Evolutionary conservation across 2,888 invertebrate species (phyloP).

Genomic region (Cetonia aurata): DNA sequence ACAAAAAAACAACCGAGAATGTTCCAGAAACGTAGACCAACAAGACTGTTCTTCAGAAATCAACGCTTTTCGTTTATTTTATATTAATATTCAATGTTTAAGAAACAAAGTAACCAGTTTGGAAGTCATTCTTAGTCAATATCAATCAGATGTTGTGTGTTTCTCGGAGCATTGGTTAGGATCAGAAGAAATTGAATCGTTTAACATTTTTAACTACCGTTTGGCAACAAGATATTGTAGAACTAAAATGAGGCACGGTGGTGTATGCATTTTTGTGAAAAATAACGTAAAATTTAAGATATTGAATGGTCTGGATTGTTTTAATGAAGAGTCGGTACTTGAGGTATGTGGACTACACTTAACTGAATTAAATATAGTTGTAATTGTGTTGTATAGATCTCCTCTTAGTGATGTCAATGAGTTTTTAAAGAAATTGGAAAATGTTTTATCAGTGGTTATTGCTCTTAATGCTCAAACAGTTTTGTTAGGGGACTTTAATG

Average conservation of each 20-base stretch:
- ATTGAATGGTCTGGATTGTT: not conserved
- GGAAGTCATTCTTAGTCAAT: not conserved
- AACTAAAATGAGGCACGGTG: not conserved
- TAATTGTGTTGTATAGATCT: conserved; percentile 10
- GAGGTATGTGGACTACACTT: conserved; percentile 11
- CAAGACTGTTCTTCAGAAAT: no score
- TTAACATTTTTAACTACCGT: not conserved
- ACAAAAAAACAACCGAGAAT: not conserved
- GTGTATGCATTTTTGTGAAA: conserved; percentile 17
- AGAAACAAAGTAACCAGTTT: conserved; percentile 5
- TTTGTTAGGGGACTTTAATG: conserved; percentile 1
- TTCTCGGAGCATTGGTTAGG: conserved; percentile 13
- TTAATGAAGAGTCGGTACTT: not conserved
- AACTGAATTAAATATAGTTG: conserved; percentile 7
- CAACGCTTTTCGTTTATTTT: not conserved
- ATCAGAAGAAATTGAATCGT: not conserved
- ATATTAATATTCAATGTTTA: conserved; percentile 19
- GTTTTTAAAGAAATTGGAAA: not conserved
- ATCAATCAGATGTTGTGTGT: conserved; percentile 8
- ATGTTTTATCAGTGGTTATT: conserved; percentile 1
- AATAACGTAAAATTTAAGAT: not conserved
- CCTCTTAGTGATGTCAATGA: not conserved
- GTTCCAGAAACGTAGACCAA: no score
- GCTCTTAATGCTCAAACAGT: conserved; percentile 1
- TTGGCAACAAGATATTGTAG: conserved; percentile 1